Evolutionary conservation across 1,140 invertebrate species (phyloP), one percentile per base, ranked within the genome.

Genomic region (Delia radicum): DNA sequence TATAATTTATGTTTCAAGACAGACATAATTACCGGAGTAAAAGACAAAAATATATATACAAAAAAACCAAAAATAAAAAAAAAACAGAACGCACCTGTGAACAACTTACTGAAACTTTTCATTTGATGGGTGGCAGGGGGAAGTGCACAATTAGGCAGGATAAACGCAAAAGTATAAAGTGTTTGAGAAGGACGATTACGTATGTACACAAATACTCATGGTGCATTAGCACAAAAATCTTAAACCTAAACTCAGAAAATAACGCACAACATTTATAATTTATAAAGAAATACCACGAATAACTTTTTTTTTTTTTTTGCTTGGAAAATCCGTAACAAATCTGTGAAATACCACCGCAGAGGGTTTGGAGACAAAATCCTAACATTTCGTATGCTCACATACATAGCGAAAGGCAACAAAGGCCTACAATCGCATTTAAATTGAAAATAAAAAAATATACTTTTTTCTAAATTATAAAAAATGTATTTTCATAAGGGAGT

Each of bases 1-100:
- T 69, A 69, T 69, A 69, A 69, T 69, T 69, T 69, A 69, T 69
- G 65, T 69, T 69, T 69, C 18, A 69, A 69, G 29, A 37, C 65
- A 33, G 65, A 33, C 65, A 69, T 69, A 69, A 69, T 69, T 69
- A 69, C 29, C 65, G 37, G 31, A 33, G 29, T 13, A 67, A 67
- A 13, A 13, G 8, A 10, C 33, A 37, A 37, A n/a, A n/a, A n/a
- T n/a, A n/a, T n/a, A n/a, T n/a, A n/a, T n/a, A n/a, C n/a, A n/a
- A n/a, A n/a, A n/a, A n/a, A n/a, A n/a, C n/a, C 15, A 46, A 48
- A 48, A 33, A 48, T 15, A 21, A 21, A 4, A 55, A 55, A 55
- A 55, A 69, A 33, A 69, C 29, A 37, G 8, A 21, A 33, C 65
- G 37, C 65, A 69, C 65, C 65, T 69, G 65, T 37, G 65, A 69